Evolutionary conservation across 2,113 vertebrate genomes (phyloP), one percentile per base, ranked within the genome.

Genomic region (Chascanopsetta lugubris): DNA sequence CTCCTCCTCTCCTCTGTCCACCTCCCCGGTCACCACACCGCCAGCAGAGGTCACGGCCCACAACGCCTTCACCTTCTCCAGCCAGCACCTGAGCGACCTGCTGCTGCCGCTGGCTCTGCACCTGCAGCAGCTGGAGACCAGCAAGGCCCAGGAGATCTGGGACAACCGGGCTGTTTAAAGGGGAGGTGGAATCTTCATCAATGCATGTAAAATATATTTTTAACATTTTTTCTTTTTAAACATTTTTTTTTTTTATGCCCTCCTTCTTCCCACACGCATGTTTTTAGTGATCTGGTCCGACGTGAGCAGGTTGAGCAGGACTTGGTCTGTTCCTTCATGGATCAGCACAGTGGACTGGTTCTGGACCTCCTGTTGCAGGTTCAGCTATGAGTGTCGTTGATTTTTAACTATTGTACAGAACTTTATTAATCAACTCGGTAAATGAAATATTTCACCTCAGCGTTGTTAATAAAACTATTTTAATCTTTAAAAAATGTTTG

Each of bases 41-140:
- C 64, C 87, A 0, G 53, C 61, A 0, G 84, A 83, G 10, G 40
- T 51, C 1, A 25, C 69, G 0, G 89, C 86, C 26, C 78, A 88
- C 71, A 90, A 92, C 1, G 91, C 90, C 5, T 92, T 93, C 68
- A 84, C 88, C 34, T 92, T 92, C 75, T 91, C 91, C 75, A 91
- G 89, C 47, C 92, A 92, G 72, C 90, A 93, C 57, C 76, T 94
- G 20, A 90, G 79, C 0, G 86, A 92, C 70, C 84, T 93, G 42
- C 85, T 94, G 72, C 79, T 93, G 25, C 92, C 92, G 0, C 74
- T 94, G 49, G 90, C 91, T 6, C 79, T 92, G 21, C 86, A 88
- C 40, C 87, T 94, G 38, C 86, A 91, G 85, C 90, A 90, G 54
- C 77, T 93, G 75, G 92, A 92, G 61, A 77, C 75, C 65, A 56